phyloP scores from a whole-genome alignment of 1,140 invertebrate species.

The Ceratitis capitata region DNA sequence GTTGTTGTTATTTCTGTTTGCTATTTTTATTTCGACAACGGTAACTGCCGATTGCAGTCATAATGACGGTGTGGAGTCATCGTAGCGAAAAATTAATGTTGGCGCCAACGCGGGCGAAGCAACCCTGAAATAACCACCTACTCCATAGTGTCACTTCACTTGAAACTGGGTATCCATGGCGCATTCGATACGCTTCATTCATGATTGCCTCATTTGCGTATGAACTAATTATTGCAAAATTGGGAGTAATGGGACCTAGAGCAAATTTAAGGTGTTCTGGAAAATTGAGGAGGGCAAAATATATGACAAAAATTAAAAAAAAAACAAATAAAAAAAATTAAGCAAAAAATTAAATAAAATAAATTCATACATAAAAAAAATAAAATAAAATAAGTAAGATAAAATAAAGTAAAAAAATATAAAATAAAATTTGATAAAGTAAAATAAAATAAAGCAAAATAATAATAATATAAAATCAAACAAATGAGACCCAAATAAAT shows the following conservation, averaged over 20 bases:
- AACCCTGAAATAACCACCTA: not conserved
- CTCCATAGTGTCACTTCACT: not conserved
- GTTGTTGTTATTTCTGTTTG: not conserved
- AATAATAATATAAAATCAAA: not conserved
- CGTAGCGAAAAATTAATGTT: conserved; percentile 10
- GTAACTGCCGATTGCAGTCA: conserved; percentile 16
- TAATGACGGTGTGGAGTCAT: not conserved
- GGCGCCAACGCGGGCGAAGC: not conserved
- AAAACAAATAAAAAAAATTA: not conserved
- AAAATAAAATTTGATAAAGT: not conserved
- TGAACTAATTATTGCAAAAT: not conserved
- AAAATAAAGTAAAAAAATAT: not conserved
- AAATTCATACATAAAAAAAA: too few relatives aligned
- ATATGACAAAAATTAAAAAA: not conserved
- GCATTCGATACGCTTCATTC: not conserved
- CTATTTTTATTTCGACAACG: not conserved
- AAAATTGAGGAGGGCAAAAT: not conserved
- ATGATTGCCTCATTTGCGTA: not conserved
- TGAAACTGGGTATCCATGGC: not conserved
- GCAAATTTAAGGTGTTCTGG: not conserved
- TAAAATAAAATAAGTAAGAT: not conserved
- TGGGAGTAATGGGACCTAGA: not conserved
- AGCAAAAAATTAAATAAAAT: too few relatives aligned
- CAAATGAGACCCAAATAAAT: not conserved
- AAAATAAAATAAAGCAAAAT: not conserved